Evolutionary conservation across 2,113 vertebrate genomes (phyloP).

Genomic region (Cyanistes caeruleus): DNA sequence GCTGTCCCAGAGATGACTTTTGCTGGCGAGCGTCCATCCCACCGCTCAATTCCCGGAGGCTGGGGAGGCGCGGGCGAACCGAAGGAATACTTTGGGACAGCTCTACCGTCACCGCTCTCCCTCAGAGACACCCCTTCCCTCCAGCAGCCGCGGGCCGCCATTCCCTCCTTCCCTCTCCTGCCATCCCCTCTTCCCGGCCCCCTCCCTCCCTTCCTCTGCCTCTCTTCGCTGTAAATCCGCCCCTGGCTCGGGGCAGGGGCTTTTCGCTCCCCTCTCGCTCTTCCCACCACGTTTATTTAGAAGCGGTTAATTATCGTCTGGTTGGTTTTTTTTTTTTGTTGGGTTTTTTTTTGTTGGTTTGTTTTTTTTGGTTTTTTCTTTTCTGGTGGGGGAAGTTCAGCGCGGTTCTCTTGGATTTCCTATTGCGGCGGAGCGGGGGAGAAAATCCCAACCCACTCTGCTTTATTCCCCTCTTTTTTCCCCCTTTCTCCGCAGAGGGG

Average conservation of each 20-base stretch:
- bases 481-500: neutral
- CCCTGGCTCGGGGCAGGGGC: neutral
- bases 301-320: neutral
- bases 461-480: accelerated
- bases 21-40: accelerated
- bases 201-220: neutral
- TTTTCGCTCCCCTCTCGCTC: neutral
- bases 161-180: no score
- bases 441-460: neutral
- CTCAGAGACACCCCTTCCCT: accelerated
- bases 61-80: accelerated
- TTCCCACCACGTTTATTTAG: neutral
- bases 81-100: accelerated
- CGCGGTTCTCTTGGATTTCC: neutral
- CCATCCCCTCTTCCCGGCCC: neutral
- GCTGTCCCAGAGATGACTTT: neutral
- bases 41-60: accelerated
- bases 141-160: accelerated
- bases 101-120: no score
- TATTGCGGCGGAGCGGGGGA: neutral
- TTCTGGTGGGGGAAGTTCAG: neutral
- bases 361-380: no score
- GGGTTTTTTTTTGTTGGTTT: no score
- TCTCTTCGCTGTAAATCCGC: neutral
- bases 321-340: no score